Conservation (phyloP, 2,888 invertebrate species). For the Hedya salicella region DNA sequence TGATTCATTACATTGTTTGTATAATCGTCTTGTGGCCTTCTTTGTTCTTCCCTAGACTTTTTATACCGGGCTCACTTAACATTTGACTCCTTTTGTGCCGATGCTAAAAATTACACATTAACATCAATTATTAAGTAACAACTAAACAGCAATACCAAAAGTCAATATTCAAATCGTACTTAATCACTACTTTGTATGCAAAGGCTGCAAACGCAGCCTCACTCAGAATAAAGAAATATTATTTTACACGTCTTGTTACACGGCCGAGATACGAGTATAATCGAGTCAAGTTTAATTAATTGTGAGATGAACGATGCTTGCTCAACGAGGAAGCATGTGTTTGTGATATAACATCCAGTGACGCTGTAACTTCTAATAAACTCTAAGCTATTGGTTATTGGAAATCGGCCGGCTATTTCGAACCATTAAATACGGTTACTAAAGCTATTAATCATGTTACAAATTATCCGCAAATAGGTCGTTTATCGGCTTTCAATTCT, state of each 20-base stretch:
- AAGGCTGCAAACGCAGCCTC: conserved; percentile 1
- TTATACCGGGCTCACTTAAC: too few relatives aligned
- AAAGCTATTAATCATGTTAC: conserved; percentile 35
- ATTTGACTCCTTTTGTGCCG: too few relatives aligned
- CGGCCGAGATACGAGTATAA: conserved; percentile 19
- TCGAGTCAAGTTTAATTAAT: conserved; percentile 45
- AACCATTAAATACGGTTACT: conserved; percentile 32
- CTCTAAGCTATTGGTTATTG: conserved; percentile 32
- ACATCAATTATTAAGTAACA: neutral
- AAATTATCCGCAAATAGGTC: conserved; percentile 31
- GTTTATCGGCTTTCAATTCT: conserved; percentile 31
- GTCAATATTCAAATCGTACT: neutral
- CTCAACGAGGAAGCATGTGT: conserved; percentile 46
- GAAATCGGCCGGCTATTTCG: conserved; percentile 36
- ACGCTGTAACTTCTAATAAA: conserved; percentile 33
- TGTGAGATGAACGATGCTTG: conserved; percentile 44
- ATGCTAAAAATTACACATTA: neutral
- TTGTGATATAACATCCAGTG: conserved; percentile 46
- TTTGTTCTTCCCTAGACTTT: too few relatives aligned
- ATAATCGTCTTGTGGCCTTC: too few relatives aligned
- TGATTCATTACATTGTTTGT: too few relatives aligned
- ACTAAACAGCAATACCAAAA: neutral
- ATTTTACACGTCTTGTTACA: conserved; percentile 19
- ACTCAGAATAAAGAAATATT: conserved; percentile 8
- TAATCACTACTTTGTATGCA: neutral